Conservation (phyloP, 2,888 invertebrate genomes). For the Cordilura impudica region DNA sequence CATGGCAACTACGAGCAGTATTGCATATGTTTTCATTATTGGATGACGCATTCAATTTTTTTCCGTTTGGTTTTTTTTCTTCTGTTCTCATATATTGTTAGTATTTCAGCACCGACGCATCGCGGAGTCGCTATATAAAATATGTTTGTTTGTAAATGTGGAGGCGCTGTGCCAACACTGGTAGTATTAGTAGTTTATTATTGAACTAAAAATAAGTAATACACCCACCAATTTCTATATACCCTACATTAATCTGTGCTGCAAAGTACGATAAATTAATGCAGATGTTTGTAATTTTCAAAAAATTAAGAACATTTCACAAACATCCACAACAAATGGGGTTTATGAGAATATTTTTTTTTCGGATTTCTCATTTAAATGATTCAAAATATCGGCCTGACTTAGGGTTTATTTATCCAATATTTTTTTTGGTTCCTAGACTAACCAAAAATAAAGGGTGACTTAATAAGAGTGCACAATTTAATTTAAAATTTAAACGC, state of each 20-base stretch:
- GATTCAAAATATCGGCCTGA: no score
- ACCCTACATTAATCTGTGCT: conserved; percentile 17
- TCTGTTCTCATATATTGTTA: conserved; percentile 10
- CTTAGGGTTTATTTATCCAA: no score
- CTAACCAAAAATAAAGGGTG: no score
- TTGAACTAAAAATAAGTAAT: conserved; percentile 12
- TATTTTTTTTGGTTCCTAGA: no score
- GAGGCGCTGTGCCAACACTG: conserved; percentile 54
- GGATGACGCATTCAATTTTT: conserved; percentile 59
- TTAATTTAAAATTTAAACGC: no score
- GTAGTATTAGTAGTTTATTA: neutral
- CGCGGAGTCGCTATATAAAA: conserved; percentile 8
- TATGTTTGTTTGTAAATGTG: conserved; percentile 34
- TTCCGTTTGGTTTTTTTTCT: conserved; percentile 26
- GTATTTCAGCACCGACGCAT: conserved; percentile 30
- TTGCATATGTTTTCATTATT: conserved; percentile 50
- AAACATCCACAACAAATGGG: no score
- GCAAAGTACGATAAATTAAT: no score
- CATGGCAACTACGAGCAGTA: conserved; percentile 54
- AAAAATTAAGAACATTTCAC: no score
- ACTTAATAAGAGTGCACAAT: no score
- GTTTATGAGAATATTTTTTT: no score
- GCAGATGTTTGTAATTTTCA: no score
- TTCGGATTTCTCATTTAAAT: no score
- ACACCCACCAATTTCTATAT: conserved; percentile 34